phyloP scores from a whole-genome alignment of 2,113 vertebrate species.

The Cephalopterus ornatus region DNA sequence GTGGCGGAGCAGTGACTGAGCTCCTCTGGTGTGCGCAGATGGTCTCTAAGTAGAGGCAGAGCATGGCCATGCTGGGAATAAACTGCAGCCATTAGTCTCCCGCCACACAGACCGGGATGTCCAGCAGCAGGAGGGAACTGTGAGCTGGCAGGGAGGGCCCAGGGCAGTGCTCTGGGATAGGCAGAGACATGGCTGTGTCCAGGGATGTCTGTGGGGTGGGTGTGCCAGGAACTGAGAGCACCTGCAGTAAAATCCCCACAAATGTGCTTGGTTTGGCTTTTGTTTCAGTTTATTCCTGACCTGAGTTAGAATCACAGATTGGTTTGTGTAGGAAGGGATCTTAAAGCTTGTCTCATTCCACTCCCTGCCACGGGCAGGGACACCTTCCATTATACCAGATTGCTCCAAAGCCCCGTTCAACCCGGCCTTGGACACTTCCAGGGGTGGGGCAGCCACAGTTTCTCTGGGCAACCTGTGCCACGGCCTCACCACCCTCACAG shows the following conservation, averaged over 20 bases:
- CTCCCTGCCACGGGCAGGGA: background rate
- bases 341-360: background rate
- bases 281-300: background rate
- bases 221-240: background rate
- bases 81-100: constrained; percentile 45
- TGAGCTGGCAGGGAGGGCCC: background rate
- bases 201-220: accelerated
- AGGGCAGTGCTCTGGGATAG: background rate
- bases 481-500: background rate
- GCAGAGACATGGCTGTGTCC: background rate
- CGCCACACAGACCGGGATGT: background rate
- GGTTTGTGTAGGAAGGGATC: background rate
- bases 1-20: accelerated
- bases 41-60: background rate
- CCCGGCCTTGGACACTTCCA: background rate
- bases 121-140: background rate
- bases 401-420: accelerated
- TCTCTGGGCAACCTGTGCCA: background rate
- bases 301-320: background rate
- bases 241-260: background rate
- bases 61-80: background rate
- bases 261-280: background rate
- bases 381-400: background rate
- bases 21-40: constrained; percentile 20
- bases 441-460: background rate